Evolutionary conservation across 2,797 vertebrate species (phyloP).

Genomic region (Picus viridis): DNA sequence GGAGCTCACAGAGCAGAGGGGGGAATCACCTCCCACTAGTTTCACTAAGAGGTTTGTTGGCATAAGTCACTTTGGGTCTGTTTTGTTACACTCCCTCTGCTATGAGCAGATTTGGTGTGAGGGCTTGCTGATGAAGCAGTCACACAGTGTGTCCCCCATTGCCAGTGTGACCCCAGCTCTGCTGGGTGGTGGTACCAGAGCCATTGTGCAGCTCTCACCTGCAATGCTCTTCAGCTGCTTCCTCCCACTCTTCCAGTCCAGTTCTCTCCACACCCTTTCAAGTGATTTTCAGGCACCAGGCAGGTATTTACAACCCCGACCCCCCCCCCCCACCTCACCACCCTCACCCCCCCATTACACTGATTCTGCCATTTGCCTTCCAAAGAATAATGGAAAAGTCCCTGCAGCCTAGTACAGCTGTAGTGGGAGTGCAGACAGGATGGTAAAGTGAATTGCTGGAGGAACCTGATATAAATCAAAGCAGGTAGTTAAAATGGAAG

Average conservation of each 20-base stretch:
- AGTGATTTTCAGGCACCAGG: not conserved
- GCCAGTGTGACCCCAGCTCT: not conserved
- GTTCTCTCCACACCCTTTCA: rapidly evolving
- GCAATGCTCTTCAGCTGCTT: not conserved
- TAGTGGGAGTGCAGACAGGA: not conserved
- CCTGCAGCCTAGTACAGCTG: not conserved
- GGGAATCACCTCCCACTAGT: not conserved
- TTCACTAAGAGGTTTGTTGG: not conserved
- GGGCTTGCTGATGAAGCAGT: not conserved
- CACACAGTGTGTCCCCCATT: rapidly evolving
- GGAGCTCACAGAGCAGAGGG: no score
- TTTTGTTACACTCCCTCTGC: not conserved
- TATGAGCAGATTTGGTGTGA: rapidly evolving
- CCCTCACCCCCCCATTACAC: not conserved
- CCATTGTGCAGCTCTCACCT: no score
- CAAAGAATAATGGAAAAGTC: not conserved
- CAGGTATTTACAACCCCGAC: not conserved
- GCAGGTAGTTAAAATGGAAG: not conserved
- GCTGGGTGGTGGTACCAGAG: rapidly evolving
- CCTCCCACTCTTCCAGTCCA: not conserved
- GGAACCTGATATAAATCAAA: not conserved
- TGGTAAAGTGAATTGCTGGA: not conserved
- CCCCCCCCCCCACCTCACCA: no score
- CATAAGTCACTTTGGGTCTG: not conserved
- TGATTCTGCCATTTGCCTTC: not conserved